phyloP scores from a whole-genome alignment of 1,140 invertebrate species.

The Samia ricini region DNA sequence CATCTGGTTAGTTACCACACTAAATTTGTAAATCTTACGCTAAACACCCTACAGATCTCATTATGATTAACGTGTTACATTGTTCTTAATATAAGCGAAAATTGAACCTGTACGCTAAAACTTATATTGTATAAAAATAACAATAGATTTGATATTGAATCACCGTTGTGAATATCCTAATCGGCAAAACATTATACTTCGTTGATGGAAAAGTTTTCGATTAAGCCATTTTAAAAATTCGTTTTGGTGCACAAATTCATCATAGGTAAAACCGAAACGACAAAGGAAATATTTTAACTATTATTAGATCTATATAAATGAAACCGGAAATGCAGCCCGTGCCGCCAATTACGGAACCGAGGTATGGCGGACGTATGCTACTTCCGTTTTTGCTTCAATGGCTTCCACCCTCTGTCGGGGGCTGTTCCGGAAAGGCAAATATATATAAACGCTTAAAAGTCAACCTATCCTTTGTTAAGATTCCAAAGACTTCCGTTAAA shows the following conservation, averaged over 20 bases:
- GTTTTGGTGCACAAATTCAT: not conserved
- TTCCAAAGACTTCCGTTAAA: constrained; percentile 44
- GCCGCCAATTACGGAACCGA: constrained; percentile 60
- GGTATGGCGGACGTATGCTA: constrained; percentile 63
- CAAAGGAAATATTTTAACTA: constrained; percentile 24
- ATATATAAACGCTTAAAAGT: constrained; percentile 68
- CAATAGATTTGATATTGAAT: too few relatives aligned
- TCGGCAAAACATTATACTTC: too few relatives aligned
- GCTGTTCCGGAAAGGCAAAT: constrained; percentile 67
- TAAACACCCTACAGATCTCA: too few relatives aligned
- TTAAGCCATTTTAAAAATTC: not conserved
- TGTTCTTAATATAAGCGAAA: too few relatives aligned
- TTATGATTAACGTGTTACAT: too few relatives aligned
- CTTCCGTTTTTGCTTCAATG: constrained; percentile 68
- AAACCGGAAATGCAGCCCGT: constrained; percentile 67
- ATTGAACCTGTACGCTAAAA: too few relatives aligned
- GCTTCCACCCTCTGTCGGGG: constrained; percentile 56
- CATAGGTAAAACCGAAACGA: not conserved
- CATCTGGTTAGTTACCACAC: too few relatives aligned
- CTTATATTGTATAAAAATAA: too few relatives aligned
- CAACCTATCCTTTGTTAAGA: constrained; percentile 56
- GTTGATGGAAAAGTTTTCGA: not conserved
- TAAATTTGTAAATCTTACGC: too few relatives aligned
- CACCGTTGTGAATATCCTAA: too few relatives aligned
- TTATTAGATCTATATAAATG: constrained; percentile 48